These are phyloP conservation scores for Amia ocellicauda DNA, from an alignment of 2,113 vertebrate species.

Conservation along the genomic window DNA sequence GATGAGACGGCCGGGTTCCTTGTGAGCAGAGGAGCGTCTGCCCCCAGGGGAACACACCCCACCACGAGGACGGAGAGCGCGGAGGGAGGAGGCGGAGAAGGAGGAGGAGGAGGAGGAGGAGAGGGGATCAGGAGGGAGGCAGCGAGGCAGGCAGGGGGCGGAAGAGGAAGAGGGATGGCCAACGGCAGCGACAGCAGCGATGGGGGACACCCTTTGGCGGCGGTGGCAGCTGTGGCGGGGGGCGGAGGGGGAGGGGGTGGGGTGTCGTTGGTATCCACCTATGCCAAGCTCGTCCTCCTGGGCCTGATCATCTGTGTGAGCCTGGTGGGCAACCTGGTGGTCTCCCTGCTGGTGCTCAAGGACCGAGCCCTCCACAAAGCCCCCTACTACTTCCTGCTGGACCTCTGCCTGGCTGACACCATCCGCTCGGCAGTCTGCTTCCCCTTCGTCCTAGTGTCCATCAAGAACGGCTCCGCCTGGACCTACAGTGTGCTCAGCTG, in stretches of 20 bases:
- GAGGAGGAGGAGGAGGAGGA: conserved; percentile 34
- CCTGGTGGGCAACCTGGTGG: conserved; percentile 81
- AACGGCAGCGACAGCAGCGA: conserved; percentile 80
- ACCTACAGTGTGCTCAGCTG: conserved; percentile 87
- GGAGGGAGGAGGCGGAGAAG: conserved; percentile 49
- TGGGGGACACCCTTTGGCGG: conserved; percentile 66
- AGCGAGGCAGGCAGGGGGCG: conserved; percentile 32
- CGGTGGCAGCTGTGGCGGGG: conserved; percentile 70
- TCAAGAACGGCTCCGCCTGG: conserved; percentile 87
- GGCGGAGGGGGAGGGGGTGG: conserved; percentile 61
- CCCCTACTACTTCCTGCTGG: conserved; percentile 88
- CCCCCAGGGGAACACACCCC: conserved; percentile 45
- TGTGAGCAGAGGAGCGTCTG: conserved; percentile 41
- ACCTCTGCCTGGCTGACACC: conserved; percentile 88
- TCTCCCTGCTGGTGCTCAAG: conserved; percentile 82
- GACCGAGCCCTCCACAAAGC: conserved; percentile 87
- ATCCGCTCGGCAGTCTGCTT: conserved; percentile 89
- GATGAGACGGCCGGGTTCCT: conserved; percentile 43
- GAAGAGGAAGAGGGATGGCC: conserved; percentile 59
- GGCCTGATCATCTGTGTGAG: conserved; percentile 90
- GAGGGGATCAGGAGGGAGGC: conserved; percentile 26
- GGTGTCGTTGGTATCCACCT: conserved; percentile 73
- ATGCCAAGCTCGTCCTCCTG: conserved; percentile 83
- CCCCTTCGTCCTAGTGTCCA: conserved; percentile 86
- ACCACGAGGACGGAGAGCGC: conserved; percentile 53